Evolutionary conservation across 2,888 invertebrate species (phyloP).

Genomic region (Caenorhabditis macrosperma): DNA sequence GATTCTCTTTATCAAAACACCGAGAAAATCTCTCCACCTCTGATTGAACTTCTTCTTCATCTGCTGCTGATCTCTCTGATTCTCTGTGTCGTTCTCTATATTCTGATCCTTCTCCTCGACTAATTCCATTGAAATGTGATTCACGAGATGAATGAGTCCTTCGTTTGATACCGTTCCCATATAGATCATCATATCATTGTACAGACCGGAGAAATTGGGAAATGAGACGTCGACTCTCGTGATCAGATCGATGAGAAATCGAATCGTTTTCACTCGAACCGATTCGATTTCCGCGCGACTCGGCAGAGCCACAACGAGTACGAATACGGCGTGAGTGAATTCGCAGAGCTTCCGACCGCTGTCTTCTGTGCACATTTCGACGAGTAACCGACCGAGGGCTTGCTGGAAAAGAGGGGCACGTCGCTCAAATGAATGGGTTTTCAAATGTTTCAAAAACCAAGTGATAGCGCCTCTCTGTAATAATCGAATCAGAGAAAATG

Average conservation of each 20-base stretch:
- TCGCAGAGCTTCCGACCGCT: conserved; percentile 32
- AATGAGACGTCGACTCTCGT: conserved; percentile 34
- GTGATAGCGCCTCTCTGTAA: too few relatives aligned
- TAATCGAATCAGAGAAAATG: too few relatives aligned
- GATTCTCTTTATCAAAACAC: conserved; percentile 25
- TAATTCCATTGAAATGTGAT: conserved; percentile 10
- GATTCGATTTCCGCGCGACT: not conserved
- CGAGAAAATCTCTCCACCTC: conserved; percentile 49
- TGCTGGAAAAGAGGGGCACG: conserved; percentile 26
- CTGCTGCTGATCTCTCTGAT: conserved; percentile 8
- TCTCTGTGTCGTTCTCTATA: conserved; percentile 9
- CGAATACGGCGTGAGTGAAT: conserved; percentile 40
- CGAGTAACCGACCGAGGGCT: conserved; percentile 11
- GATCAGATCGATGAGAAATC: conserved; percentile 25
- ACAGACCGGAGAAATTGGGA: conserved; percentile 52
- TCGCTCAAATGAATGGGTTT: too few relatives aligned
- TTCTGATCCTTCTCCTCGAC: not conserved
- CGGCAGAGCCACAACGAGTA: conserved; percentile 3
- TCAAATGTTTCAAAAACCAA: too few relatives aligned
- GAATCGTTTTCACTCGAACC: conserved; percentile 10
- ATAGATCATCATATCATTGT: conserved; percentile 44
- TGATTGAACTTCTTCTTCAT: conserved; percentile 30
- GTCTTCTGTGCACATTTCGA: conserved; percentile 37
- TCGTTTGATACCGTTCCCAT: conserved; percentile 18
- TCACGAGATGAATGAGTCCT: conserved; percentile 15